Evolutionary conservation across 2,888 invertebrate species (phyloP).

Genomic region (Odiellus spinosus): DNA sequence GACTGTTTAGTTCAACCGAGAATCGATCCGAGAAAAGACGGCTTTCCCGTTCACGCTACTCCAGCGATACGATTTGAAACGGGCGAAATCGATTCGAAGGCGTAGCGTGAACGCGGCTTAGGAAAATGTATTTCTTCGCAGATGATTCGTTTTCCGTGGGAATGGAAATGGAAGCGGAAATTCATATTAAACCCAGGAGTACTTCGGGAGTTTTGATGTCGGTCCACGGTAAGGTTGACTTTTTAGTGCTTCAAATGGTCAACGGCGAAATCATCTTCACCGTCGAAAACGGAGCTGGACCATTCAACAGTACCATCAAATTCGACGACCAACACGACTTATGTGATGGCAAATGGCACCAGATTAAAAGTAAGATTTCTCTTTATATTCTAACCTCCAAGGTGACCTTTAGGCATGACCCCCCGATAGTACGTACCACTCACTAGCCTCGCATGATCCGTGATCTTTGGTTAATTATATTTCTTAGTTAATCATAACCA

Average conservation of each 20-base stretch:
- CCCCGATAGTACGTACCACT: not conserved
- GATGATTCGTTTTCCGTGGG: slow-evolving; percentile 64
- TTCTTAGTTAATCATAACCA: too few species aligned
- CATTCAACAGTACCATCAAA: slow-evolving; percentile 53
- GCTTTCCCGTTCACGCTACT: too few species aligned
- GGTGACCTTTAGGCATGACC: not conserved
- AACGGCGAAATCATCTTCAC: slow-evolving; percentile 68
- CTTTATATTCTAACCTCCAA: too few species aligned
- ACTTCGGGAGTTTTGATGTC: slow-evolving; percentile 69
- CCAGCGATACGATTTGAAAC: too few species aligned
- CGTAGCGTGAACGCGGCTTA: slow-evolving; percentile 1
- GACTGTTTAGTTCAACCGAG: slow-evolving; percentile 1
- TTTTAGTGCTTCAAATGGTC: slow-evolving; percentile 67
- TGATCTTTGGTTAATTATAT: not conserved
- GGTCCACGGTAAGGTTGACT: slow-evolving; percentile 67
- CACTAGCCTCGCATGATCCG: not conserved
- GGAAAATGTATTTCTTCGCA: slow-evolving; percentile 26
- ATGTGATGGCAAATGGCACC: slow-evolving; percentile 93
- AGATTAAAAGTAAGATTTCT: slow-evolving; percentile 38
- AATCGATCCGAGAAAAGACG: too few species aligned
- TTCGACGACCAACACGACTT: slow-evolving; percentile 46
- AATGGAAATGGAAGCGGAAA: slow-evolving; percentile 52
- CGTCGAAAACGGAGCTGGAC: slow-evolving; percentile 67
- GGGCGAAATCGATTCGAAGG: too few species aligned
- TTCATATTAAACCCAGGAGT: slow-evolving; percentile 74